These are phyloP conservation scores for Venustaconcha ellipsiformis DNA, from an alignment of 1,140 invertebrate genomes.

Conservation along the genomic window DNA sequence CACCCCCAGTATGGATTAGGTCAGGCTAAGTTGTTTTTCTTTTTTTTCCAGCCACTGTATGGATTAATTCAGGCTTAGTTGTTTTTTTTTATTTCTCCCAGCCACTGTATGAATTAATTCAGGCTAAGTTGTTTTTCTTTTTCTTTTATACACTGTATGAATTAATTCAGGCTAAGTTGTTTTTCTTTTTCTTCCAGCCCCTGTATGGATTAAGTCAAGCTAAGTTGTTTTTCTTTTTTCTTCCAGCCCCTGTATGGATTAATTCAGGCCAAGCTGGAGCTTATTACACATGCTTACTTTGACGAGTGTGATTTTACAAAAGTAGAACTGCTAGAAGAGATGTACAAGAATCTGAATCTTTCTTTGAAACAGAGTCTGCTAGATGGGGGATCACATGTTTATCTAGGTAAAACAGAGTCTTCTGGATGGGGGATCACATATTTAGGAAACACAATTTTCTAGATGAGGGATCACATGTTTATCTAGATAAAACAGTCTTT, in stretches of 20 bases:
- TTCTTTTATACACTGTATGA: slow-evolving; percentile 65
- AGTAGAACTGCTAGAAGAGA: slow-evolving; percentile 90
- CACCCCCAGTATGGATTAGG: slow-evolving; percentile 67
- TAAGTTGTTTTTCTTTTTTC: slow-evolving; percentile 76
- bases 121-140: slow-evolving; percentile 79
- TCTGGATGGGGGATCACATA: no score
- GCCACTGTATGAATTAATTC: slow-evolving; percentile 67
- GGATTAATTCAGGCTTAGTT: slow-evolving; percentile 80
- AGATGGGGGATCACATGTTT: slow-evolving; percentile 77
- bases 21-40: slow-evolving; percentile 32
- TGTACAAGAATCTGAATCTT: slow-evolving; percentile 91
- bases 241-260: slow-evolving; percentile 66
- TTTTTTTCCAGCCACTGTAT: slow-evolving; percentile 63
- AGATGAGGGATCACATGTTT: neutral
- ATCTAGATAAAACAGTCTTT: neutral
- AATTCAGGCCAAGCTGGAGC: slow-evolving; percentile 84
- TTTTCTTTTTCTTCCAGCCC: slow-evolving; percentile 52
- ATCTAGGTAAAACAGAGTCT: no score
- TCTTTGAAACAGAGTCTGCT: slow-evolving; percentile 80
- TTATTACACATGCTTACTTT: slow-evolving; percentile 98
- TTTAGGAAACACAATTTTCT: no score
- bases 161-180: slow-evolving; percentile 80
- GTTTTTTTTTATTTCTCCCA: slow-evolving; percentile 35
- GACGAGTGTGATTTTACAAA: slow-evolving; percentile 78
- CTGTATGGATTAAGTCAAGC: slow-evolving; percentile 71